These are phyloP conservation scores for Sorex fumeus DNA, from an alignment of 2,113 vertebrate species.

Conservation along the genomic window DNA sequence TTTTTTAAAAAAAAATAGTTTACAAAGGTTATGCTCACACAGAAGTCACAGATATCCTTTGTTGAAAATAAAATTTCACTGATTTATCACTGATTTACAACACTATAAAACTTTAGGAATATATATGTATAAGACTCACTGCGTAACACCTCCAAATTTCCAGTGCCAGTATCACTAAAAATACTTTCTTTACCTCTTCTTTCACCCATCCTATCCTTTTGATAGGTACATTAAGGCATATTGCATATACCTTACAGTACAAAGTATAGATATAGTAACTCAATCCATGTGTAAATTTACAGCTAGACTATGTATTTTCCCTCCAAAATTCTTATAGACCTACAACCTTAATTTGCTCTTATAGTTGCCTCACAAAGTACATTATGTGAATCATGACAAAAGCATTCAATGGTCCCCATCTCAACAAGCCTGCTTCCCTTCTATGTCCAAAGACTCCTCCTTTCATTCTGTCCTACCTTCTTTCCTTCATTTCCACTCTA, in stretches of 20 bases:
- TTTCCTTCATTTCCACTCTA: no score
- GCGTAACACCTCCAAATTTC: no score
- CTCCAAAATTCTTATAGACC: neutral
- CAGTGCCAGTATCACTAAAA: no score
- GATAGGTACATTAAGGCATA: no score
- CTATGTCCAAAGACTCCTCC: neutral
- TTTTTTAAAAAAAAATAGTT: constrained; percentile 45
- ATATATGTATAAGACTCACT: no score
- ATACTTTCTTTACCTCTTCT: no score
- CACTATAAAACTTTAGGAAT: no score
- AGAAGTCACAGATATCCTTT: neutral
- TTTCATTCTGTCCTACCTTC: neutral
- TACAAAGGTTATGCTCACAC: neutral
- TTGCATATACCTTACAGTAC: neutral
- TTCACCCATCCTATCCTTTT: no score
- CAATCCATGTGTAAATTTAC: neutral
- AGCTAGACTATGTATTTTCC: neutral
- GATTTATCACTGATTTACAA: no score
- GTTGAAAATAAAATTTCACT: no score
- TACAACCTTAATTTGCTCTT: neutral
- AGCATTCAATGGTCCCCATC: neutral
- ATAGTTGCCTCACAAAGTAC: neutral
- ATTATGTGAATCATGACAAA: neutral
- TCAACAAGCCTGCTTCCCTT: neutral
- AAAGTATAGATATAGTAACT: neutral